Evolutionary conservation across 2,113 vertebrate species (phyloP).

Genomic region (cat (Felis catus)): DNA sequence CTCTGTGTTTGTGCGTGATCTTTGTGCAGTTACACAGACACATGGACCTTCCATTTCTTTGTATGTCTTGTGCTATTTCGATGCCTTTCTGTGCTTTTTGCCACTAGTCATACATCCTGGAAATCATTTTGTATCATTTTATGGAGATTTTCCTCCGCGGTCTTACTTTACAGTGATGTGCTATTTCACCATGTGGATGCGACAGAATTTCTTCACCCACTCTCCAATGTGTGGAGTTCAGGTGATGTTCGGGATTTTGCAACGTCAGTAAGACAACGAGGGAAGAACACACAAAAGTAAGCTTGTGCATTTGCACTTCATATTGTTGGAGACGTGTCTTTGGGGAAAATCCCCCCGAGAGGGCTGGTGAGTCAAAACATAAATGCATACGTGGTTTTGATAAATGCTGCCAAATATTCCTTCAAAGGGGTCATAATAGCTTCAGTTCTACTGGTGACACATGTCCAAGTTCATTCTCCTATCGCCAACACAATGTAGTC

Average conservation of each 20-base stretch:
- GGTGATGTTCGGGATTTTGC: rapidly evolving
- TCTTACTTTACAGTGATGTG: no score
- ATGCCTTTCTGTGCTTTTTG: neutral
- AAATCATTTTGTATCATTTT: neutral
- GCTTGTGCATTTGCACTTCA: rapidly evolving
- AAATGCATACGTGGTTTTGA: rapidly evolving
- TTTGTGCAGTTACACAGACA: no score
- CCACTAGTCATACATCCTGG: neutral
- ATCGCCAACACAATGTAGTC: rapidly evolving
- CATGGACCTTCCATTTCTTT: rapidly evolving
- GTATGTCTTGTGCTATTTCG: no score
- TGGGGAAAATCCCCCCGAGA: no score
- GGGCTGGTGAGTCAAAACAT: rapidly evolving
- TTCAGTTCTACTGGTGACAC: rapidly evolving
- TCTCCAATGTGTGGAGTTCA: rapidly evolving
- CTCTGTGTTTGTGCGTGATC: rapidly evolving
- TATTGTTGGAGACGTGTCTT: neutral
- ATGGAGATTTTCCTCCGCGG: no score
- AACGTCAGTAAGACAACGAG: rapidly evolving
- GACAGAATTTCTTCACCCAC: rapidly evolving
- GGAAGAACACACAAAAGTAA: no score
- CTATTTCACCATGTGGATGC: rapidly evolving
- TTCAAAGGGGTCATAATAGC: rapidly evolving
- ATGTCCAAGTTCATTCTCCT: neutral
- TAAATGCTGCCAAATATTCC: rapidly evolving